phyloP scores from a whole-genome alignment of 2,113 vertebrate genomes.

The Oostethus manadensis region DNA sequence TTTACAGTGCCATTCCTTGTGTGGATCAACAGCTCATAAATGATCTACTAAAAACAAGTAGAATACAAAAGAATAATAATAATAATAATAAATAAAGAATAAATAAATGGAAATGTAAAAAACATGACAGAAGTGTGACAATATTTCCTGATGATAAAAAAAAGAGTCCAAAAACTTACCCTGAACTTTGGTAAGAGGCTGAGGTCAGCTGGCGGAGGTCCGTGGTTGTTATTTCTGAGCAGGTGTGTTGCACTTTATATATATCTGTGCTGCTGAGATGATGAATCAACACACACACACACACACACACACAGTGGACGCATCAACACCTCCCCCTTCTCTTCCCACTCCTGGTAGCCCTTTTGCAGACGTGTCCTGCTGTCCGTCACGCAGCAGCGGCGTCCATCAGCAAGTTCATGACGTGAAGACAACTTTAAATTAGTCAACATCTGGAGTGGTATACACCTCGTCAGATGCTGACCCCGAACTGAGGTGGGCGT shows the following conservation, averaged over 20 bases:
- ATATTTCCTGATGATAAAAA: no score
- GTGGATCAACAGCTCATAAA: no score
- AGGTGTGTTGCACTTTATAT: slow-evolving; percentile 59
- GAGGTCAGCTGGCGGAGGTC: slow-evolving; percentile 48
- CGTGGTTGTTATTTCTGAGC: slow-evolving; percentile 32
- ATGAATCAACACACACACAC: slow-evolving; percentile 64
- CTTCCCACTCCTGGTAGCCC: slow-evolving; percentile 34
- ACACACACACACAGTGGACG: slow-evolving; percentile 33
- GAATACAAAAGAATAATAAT: no score
- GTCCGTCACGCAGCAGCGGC: slow-evolving; percentile 66
- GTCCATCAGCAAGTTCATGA: slow-evolving; percentile 68
- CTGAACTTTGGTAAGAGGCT: slow-evolving; percentile 53
- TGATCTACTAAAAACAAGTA: no score
- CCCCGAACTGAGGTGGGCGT: slow-evolving; percentile 50
- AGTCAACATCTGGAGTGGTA: slow-evolving; percentile 31
- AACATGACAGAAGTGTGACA: no score
- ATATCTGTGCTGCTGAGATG: slow-evolving; percentile 45
- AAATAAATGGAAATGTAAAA: background rate
- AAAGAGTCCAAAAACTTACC: slow-evolving; percentile 38
- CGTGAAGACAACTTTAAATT: slow-evolving; percentile 60
- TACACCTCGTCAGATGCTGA: slow-evolving; percentile 39
- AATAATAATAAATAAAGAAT: background rate
- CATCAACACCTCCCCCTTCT: slow-evolving; percentile 28
- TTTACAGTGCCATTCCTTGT: no score
- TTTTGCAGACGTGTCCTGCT: slow-evolving; percentile 42